Evolutionary conservation across 2,888 invertebrate genomes (phyloP).

Genomic region (Ectemnius continuus): DNA sequence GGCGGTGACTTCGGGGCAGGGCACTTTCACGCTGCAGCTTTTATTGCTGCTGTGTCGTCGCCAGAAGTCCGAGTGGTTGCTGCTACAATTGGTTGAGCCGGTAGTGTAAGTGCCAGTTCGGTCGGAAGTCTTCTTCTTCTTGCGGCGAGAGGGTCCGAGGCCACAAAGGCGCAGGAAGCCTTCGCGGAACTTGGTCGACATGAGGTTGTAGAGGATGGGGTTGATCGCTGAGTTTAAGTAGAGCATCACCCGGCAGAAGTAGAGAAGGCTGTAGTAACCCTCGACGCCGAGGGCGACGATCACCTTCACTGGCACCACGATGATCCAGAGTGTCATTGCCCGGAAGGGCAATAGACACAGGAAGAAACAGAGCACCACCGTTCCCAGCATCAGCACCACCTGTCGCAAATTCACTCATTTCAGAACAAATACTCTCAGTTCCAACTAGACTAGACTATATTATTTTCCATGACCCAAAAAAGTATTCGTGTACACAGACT

Average conservation of each 20-base stretch:
- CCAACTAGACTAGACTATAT: too few relatives aligned
- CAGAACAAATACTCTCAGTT: too few relatives aligned
- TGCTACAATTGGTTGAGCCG: slow-evolving; percentile 71
- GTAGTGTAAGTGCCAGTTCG: slow-evolving; percentile 66
- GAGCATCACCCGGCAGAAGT: slow-evolving; percentile 92
- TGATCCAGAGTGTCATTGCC: slow-evolving; percentile 92
- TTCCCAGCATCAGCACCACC: slow-evolving; percentile 92
- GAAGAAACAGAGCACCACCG: slow-evolving; percentile 94
- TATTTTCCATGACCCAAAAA: too few relatives aligned
- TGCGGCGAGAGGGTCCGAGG: slow-evolving; percentile 62
- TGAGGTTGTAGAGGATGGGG: slow-evolving; percentile 93
- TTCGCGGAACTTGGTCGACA: slow-evolving; percentile 93
- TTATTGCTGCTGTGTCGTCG: slow-evolving; percentile 81
- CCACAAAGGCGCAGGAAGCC: slow-evolving; percentile 86
- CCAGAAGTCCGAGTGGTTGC: slow-evolving; percentile 79
- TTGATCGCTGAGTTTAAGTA: slow-evolving; percentile 95
- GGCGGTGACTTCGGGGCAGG: slow-evolving; percentile 49
- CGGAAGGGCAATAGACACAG: slow-evolving; percentile 93
- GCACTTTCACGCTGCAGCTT: slow-evolving; percentile 65
- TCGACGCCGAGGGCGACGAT: slow-evolving; percentile 85
- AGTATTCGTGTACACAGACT: too few relatives aligned
- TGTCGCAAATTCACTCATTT: too few relatives aligned
- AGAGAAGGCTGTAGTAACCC: slow-evolving; percentile 89
- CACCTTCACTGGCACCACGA: slow-evolving; percentile 86
- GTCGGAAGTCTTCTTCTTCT: slow-evolving; percentile 58